Conservation (phyloP, 2,113 vertebrate species). For the Mobula birostris region DNA sequence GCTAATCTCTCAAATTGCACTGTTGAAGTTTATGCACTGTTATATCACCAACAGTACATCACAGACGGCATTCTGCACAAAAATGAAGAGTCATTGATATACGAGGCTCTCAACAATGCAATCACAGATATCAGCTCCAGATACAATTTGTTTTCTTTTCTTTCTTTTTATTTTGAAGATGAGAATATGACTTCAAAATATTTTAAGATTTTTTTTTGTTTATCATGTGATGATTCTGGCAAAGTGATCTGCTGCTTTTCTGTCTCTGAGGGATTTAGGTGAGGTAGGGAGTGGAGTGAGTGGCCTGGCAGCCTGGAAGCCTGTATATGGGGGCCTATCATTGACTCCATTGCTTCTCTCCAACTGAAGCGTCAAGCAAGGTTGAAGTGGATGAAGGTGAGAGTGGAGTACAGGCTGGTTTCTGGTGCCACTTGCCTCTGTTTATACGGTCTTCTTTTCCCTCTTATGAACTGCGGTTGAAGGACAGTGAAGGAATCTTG, state of each 20-base stretch:
- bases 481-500: no score
- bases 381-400: no score
- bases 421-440: no score
- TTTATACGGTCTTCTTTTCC: no score
- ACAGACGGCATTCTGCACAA: background rate
- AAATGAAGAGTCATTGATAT: background rate
- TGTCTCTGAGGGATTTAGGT: no score
- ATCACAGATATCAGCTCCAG: background rate
- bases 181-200: background rate
- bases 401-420: no score
- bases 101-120: background rate
- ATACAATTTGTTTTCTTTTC: background rate
- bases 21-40: background rate
- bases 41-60: background rate
- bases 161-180: background rate
- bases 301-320: no score
- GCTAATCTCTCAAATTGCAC: background rate
- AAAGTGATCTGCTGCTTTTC: background rate
- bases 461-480: no score
- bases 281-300: no score
- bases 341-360: no score
- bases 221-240: background rate
- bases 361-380: no score
- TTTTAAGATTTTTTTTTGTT: background rate
- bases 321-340: no score